phyloP scores from a whole-genome alignment of 2,888 invertebrate species.

The Lottia gigantea region DNA sequence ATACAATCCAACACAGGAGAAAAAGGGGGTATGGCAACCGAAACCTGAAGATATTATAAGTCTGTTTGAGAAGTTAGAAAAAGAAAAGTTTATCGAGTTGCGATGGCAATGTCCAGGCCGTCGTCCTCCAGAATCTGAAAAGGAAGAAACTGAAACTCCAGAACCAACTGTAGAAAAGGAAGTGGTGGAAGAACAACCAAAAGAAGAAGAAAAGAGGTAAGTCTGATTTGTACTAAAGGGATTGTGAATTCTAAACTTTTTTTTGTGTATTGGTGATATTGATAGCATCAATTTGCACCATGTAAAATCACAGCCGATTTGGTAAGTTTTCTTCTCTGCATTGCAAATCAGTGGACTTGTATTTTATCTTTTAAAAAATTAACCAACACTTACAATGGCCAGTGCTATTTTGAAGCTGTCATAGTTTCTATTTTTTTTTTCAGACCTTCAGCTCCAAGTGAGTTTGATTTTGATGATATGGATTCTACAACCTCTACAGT shows the following conservation, averaged over 20 bases:
- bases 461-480: constrained; percentile 61
- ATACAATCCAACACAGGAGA: constrained; percentile 38
- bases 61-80: constrained; percentile 78
- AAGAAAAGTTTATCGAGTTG: constrained; percentile 74
- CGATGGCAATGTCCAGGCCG: constrained; percentile 87
- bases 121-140: constrained; percentile 78
- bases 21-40: constrained; percentile 49
- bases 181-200: constrained; percentile 48
- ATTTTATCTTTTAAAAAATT: neutral
- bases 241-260: neutral
- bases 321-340: neutral
- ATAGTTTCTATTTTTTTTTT: constrained; percentile 12
- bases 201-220: constrained; percentile 52
- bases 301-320: too few species aligned
- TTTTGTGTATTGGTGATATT: neutral
- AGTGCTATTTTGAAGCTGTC: too few species aligned
- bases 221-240: constrained; percentile 12
- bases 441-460: constrained; percentile 53
- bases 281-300: too few species aligned
- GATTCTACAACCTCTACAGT: constrained; percentile 40
- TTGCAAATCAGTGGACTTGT: too few species aligned
- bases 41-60: constrained; percentile 56
- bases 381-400: too few species aligned
- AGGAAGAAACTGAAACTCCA: constrained; percentile 49
- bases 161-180: constrained; percentile 62